Conservation (phyloP, 2,797 vertebrate genomes). For the Adrianichthys oophorus region DNA sequence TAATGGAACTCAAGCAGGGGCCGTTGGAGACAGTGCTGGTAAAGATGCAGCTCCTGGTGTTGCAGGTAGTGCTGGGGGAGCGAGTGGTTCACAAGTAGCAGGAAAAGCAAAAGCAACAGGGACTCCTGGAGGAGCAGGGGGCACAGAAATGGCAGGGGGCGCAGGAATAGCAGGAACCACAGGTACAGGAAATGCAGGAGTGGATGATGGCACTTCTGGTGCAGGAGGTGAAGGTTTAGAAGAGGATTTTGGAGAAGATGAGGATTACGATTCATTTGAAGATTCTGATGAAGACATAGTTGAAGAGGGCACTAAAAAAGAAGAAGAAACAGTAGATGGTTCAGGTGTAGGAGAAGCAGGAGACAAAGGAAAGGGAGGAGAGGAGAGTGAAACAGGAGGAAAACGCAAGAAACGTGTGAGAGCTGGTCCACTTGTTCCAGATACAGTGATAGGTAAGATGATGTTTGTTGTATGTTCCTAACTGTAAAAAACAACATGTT, state of each 20-base stretch:
- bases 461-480: no score
- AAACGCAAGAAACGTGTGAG: constrained; percentile 47
- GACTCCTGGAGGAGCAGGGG: neutral
- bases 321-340: constrained; percentile 4
- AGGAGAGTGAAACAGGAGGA: constrained; percentile 11
- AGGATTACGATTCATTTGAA: constrained; percentile 35
- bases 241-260: constrained; percentile 20
- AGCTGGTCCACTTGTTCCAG: constrained; percentile 60
- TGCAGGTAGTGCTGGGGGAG: neutral
- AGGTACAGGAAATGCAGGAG: neutral
- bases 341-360: constrained; percentile 7
- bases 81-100: neutral
- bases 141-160: neutral
- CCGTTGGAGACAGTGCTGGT: neutral
- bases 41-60: neutral
- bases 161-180: neutral
- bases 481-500: no score
- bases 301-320: constrained; percentile 5
- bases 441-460: constrained; percentile 70
- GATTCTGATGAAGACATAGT: constrained; percentile 34
- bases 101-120: neutral
- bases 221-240: neutral
- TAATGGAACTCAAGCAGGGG: neutral
- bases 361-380: constrained; percentile 3
- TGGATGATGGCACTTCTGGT: neutral